phyloP scores from a whole-genome alignment of 1,140 invertebrate genomes.

The Meteorus sp. region DNA sequence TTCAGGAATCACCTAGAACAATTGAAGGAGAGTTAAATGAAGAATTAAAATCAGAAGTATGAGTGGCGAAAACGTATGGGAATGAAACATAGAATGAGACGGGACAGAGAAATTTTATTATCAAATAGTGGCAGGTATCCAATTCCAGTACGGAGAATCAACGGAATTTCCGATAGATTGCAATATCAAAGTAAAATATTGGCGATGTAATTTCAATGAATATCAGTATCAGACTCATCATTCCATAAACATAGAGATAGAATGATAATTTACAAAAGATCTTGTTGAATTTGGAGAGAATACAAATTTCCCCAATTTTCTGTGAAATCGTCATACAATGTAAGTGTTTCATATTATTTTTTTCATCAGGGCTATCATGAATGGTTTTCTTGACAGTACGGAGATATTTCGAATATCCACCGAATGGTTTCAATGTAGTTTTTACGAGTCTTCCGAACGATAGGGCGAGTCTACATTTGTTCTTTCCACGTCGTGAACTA shows the following conservation, averaged over 20 bases:
- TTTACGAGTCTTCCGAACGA: background rate
- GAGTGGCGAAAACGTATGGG: background rate
- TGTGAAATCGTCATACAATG: background rate
- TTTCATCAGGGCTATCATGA: background rate
- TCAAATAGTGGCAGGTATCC: too few relatives aligned
- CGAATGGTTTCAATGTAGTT: background rate
- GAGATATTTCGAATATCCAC: background rate
- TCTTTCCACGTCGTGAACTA: background rate
- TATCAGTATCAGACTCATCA: constrained; percentile 39
- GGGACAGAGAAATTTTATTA: too few relatives aligned
- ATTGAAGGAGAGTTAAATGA: constrained; percentile 10
- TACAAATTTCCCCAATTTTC: constrained; percentile 12
- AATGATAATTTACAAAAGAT: constrained; percentile 40
- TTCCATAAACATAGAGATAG: constrained; percentile 43
- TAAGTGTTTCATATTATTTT: background rate
- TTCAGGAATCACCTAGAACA: constrained; percentile 37
- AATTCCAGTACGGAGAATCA: too few relatives aligned
- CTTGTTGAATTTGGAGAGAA: constrained; percentile 35
- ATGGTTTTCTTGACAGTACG: background rate
- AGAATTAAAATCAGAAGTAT: background rate
- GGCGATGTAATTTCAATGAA: constrained; percentile 33
- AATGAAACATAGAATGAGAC: too few relatives aligned
- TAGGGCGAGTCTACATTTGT: background rate
- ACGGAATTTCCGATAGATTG: constrained; percentile 21
- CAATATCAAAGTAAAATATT: constrained; percentile 21